A percentile compares a stretch with the other conserved stretches of the same genome.
phyloP scores from a whole-genome alignment of 2,797 vertebrate genomes.

The Alca torda region DNA sequence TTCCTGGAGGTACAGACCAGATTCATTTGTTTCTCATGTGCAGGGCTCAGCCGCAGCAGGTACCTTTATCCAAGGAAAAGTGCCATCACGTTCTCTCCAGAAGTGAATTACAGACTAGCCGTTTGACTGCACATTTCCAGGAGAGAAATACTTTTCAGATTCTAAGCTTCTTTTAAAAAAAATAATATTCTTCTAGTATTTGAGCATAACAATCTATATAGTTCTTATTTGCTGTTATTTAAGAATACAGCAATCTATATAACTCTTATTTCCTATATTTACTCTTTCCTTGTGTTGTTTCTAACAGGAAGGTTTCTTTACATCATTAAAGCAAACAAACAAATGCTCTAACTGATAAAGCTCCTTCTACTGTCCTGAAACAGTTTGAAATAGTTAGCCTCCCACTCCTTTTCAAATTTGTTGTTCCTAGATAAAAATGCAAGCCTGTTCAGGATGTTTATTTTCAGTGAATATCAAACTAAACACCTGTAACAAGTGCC shows the following conservation, averaged over 20 bases:
- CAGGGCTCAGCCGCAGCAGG: neutral
- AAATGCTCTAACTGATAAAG: neutral
- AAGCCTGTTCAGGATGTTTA: neutral
- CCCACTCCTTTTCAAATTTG: neutral
- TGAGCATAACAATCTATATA: neutral
- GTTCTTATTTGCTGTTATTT: neutral
- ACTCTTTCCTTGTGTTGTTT: neutral
- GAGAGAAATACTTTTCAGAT: neutral
- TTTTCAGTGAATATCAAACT: neutral
- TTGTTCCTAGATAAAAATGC: neutral
- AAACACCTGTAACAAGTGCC: neutral
- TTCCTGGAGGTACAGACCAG: neutral
- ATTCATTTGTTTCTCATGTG: neutral
- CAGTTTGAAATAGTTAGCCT: neutral
- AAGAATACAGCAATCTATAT: neutral
- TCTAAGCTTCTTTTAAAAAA: neutral
- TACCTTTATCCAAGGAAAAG: neutral
- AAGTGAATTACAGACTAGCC: neutral
- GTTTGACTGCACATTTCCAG: neutral
- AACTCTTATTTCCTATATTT: neutral
- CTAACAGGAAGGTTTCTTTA: neutral
- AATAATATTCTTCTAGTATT: neutral
- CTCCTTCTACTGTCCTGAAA: neutral
- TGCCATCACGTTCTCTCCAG: neutral
- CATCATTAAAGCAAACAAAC: neutral